Base-by-base conservation (phyloP, 2,113 vertebrate species). In the Gnathonemus echidnorhynchus region DNA sequence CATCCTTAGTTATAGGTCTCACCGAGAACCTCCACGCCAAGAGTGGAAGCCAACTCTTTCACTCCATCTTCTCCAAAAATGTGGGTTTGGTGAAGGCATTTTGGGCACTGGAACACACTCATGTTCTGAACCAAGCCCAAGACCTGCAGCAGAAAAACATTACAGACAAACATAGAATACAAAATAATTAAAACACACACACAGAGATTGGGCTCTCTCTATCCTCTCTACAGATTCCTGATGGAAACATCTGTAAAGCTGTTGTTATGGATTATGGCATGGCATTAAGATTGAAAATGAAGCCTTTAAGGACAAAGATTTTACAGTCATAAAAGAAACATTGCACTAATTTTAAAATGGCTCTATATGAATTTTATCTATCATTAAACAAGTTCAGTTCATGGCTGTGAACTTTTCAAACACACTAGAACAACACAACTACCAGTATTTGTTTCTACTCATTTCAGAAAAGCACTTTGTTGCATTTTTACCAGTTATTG, bases 81-180 rank as follows among this genome's bases (percentile, higher is more conserved):
- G 94, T 98, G 97, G 1, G 97, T 99, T 93, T 96, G 95, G 3
- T 99, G 97, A 88, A 96, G 95, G 93, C 98, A 99, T 35, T 97
- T 97, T 56, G 98, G 98, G 93, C 98, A 99, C 39, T 96, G 97
- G 95, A 99, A 99, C 94, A 99, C 97, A 91, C 98, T 99, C 98
- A 99, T 99, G 94, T 99, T 99, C 94, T 99, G 98, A 88, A 99
- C 94, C 93, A 99, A 94, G 17, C 98, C 98, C 86, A 99, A 94
- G 91, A 99, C 97, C 98, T 99, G 94, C 45, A 90, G 83, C 13
- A 42, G n/a, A 88, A 70, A 74, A 74, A 27, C n/a, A 87, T 45
- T 11, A n/a, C 0, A 87, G 1, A n/a, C 24, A 49, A 62, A 15
- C 35, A 10, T 15, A 66, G 31, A 56, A 1, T 87, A 70, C 58